phyloP scores from a whole-genome alignment of 2,888 invertebrate genomes.

The Creontiades dilutus region DNA sequence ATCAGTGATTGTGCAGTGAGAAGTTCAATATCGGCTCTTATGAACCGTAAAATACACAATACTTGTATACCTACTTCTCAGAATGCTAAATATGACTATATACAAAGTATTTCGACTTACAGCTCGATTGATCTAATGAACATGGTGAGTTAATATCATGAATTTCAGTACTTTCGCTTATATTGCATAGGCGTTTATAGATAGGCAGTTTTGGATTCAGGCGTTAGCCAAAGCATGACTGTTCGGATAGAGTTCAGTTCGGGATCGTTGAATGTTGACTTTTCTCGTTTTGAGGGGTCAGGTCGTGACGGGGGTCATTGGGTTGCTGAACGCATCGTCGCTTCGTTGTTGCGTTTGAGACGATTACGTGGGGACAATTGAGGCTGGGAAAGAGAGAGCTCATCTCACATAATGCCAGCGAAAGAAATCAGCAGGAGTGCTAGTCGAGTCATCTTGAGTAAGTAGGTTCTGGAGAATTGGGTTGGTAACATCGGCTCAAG shows the following conservation, averaged over 20 bases:
- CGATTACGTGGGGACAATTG: constrained; percentile 28
- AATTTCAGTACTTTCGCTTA: too few relatives aligned
- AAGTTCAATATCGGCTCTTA: too few relatives aligned
- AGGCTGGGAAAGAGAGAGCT: constrained; percentile 3
- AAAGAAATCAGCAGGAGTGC: background rate
- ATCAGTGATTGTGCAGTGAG: too few relatives aligned
- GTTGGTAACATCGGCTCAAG: too few relatives aligned
- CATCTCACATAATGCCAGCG: constrained; percentile 12
- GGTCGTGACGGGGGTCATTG: constrained; percentile 32
- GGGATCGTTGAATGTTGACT: background rate
- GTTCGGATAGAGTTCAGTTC: background rate
- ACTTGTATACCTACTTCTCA: too few relatives aligned
- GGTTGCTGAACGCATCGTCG: constrained; percentile 20
- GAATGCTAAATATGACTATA: too few relatives aligned
- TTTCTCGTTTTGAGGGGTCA: constrained; percentile 18
- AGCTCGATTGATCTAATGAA: too few relatives aligned
- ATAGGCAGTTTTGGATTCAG: too few relatives aligned
- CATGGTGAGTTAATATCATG: too few relatives aligned
- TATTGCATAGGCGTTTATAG: too few relatives aligned
- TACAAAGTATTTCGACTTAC: too few relatives aligned
- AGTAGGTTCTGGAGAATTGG: background rate
- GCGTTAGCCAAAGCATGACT: background rate
- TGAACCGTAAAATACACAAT: too few relatives aligned
- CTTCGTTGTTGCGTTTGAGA: background rate
- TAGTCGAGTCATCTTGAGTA: background rate